Evolutionary conservation across 2,113 vertebrate genomes (phyloP), one percentile per base, ranked within the genome.

Genomic region (Pelobates fuscus): DNA sequence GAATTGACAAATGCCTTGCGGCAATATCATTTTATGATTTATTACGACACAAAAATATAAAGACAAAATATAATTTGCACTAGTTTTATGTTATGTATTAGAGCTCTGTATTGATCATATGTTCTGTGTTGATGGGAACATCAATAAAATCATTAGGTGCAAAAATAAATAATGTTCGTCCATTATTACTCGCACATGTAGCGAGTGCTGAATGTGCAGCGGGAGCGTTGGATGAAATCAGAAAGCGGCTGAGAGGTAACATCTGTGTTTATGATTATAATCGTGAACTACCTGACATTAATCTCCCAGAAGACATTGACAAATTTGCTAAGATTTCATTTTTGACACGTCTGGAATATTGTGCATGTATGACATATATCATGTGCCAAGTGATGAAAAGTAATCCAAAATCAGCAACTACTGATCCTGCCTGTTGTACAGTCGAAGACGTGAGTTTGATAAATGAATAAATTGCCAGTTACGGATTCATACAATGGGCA

Each of bases 241-340:
- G 59, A 61, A 23, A 24, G 59, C 15, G 24, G 59, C 59, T 7
- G 59, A 61, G 10, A 61, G 14, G 60, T 43, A 49, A 44, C 59
- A 64, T 72, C 29, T 63, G 27, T 73, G 44, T 72, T 46, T 54
- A 64, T 64, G 44, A 64, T 55, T n/a, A 54, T 21, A 54, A 18
- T 29, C 11, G 8, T 12, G 44, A 55, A 62, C 20, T 25, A 30
- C 20, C 11, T 26, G 29, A 54, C 46, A 72, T 63, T 25, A 63
- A 64, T 72, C 70, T 63, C 27, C 12, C 2, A 12, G 17, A 29
- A 26, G 29, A 73, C 60, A 55, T 44, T 55, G 70, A 73, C 60
- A 55, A 55, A 73, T 64, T 44, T 8, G n/a, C 21, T 25, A 3
- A 15, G 17, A 12, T 24, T 73, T 41, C 32, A 27, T 37, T 41